phyloP scores from a whole-genome alignment of 2,797 vertebrate species.

The Sparidentex hasta region DNA sequence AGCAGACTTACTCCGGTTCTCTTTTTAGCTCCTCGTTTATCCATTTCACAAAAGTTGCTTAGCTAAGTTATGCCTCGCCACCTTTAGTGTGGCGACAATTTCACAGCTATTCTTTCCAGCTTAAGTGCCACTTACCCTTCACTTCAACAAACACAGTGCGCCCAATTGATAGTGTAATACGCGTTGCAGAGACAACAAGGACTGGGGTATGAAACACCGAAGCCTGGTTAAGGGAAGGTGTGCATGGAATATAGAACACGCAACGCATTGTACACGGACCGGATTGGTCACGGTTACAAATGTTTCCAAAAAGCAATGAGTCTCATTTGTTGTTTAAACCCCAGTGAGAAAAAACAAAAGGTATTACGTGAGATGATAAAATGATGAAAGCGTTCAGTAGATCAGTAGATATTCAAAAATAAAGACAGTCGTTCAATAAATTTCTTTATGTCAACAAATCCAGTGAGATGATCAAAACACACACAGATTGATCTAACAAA shows the following conservation, averaged over 20 bases:
- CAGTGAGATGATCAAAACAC: neutral
- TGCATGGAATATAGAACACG: neutral
- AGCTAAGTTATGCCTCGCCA: conserved; percentile 47
- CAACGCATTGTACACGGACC: neutral
- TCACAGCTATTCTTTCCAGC: conserved; percentile 56
- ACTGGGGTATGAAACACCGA: neutral
- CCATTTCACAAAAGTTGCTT: conserved; percentile 55
- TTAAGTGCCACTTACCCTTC: conserved; percentile 49
- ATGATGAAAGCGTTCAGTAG: neutral
- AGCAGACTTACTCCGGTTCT: conserved; percentile 41
- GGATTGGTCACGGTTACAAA: neutral
- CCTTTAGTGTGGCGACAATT: conserved; percentile 46
- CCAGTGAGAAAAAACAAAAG: neutral
- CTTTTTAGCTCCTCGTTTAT: conserved; percentile 56
- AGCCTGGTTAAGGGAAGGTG: neutral
- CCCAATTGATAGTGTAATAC: conserved; percentile 24
- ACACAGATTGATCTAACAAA: neutral
- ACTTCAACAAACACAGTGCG: conserved; percentile 29
- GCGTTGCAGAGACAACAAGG: neutral
- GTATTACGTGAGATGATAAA: neutral
- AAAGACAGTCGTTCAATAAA: neutral
- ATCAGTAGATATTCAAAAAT: neutral
- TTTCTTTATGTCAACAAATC: neutral
- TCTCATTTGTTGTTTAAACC: neutral
- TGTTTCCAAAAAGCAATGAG: neutral